Conservation (phyloP, 2,113 vertebrate genomes). For the Collichthys lucidus region DNA sequence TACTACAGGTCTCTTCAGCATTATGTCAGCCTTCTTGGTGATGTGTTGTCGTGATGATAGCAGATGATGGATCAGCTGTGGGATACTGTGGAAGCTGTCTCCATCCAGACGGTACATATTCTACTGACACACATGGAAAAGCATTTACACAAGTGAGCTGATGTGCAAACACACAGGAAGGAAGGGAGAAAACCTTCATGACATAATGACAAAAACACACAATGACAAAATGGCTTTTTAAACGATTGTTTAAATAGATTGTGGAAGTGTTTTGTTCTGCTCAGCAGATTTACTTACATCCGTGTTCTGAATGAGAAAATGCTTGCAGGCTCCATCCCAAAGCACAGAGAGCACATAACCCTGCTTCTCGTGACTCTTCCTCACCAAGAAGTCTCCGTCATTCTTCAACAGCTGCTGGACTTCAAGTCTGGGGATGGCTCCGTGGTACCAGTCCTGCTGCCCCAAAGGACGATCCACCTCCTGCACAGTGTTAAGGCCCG, state of each 20-base stretch:
- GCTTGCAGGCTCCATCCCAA: conserved; percentile 89
- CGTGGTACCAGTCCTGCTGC: conserved; percentile 97
- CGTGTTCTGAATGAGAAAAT: conserved; percentile 93
- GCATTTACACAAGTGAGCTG: conserved; percentile 3
- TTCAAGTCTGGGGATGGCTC: conserved; percentile 91
- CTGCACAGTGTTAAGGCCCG: conserved; percentile 76
- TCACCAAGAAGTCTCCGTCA: conserved; percentile 92
- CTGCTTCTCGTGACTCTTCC: conserved; percentile 96
- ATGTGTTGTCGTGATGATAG: conserved; percentile 86
- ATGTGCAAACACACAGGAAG: not conserved
- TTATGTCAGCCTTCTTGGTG: conserved; percentile 88
- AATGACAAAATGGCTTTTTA: not conserved
- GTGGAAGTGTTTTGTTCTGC: not conserved
- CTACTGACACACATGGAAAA: conserved; percentile 78
- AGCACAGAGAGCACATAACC: conserved; percentile 93
- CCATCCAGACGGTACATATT: conserved; percentile 93
- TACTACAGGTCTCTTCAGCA: conserved; percentile 86
- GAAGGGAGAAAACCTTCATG: not conserved
- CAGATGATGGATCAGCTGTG: conserved; percentile 89
- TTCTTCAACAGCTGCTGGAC: conserved; percentile 89
- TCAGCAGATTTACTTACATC: conserved; percentile 85
- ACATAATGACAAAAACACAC: not conserved
- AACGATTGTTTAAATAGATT: not conserved
- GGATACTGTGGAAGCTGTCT: conserved; percentile 90
- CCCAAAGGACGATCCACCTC: conserved; percentile 91